A percentile compares a stretch with the other conserved stretches of the same genome.
Conservation (phyloP, 2,113 vertebrate genomes). For the Empidonax alnorum region DNA sequence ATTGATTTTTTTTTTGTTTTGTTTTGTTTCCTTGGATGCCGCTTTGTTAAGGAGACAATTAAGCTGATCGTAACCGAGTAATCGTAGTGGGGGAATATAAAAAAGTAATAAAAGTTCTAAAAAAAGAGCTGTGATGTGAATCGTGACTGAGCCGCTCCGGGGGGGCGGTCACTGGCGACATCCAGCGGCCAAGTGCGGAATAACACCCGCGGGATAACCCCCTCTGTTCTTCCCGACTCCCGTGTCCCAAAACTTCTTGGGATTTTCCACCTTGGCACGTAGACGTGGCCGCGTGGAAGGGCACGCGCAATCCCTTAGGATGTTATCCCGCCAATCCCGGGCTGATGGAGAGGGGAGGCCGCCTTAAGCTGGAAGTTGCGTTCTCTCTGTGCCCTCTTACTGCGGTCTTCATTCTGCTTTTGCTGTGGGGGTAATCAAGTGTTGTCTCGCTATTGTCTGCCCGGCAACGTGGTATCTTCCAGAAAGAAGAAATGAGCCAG, state of each 20-base stretch:
- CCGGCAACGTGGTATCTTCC: neutral
- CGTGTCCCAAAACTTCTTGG: accelerated
- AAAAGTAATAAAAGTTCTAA: neutral
- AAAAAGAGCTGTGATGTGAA: neutral
- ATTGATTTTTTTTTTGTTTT: neutral
- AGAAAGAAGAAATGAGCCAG: neutral
- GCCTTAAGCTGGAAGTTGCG: accelerated
- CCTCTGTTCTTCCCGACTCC: accelerated
- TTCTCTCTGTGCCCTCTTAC: neutral
- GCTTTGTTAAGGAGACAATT: neutral
- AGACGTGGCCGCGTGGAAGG: neutral
- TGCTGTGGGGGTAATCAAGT: neutral
- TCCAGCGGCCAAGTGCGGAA: neutral
- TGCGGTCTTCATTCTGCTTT: accelerated
- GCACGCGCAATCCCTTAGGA: accelerated
- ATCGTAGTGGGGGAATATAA: neutral
- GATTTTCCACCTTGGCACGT: neutral
- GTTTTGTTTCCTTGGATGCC: neutral
- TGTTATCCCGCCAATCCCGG: accelerated
- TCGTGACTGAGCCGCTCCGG: neutral
- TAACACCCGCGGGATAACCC: neutral
- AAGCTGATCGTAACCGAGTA: neutral
- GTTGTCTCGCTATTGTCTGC: neutral
- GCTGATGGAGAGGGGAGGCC: neutral
- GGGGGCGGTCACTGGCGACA: constrained; percentile 11